phyloP scores from a whole-genome alignment of 2,797 vertebrate genomes.

The Hypotaenidia okinawae region DNA sequence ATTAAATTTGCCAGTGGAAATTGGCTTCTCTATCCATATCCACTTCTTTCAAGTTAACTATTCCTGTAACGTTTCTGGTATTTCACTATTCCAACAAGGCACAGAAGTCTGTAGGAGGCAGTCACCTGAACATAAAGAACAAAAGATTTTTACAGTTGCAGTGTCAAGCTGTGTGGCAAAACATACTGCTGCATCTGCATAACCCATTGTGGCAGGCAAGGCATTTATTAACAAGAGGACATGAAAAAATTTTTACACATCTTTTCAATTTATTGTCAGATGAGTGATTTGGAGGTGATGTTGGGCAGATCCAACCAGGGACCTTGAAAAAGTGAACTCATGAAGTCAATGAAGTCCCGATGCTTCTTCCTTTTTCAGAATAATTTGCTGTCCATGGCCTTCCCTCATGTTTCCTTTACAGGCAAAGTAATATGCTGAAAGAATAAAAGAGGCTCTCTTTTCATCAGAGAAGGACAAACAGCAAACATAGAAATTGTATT shows the following conservation, averaged over 20 bases:
- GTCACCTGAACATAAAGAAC: background rate
- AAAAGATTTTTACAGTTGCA: background rate
- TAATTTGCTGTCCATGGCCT: background rate
- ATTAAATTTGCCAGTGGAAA: constrained; percentile 42
- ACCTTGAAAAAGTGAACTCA: background rate
- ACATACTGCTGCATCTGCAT: background rate
- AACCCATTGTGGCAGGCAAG: background rate
- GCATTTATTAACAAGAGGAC: background rate
- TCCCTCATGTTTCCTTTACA: background rate
- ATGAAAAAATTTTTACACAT: background rate
- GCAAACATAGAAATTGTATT: background rate
- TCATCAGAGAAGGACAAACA: background rate
- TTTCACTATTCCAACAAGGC: background rate
- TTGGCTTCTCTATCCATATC: constrained; percentile 31
- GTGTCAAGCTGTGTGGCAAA: background rate
- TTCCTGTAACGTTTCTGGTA: background rate
- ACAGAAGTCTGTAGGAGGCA: background rate
- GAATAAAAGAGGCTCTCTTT: background rate
- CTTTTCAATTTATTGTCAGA: background rate
- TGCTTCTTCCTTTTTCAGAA: accelerated
- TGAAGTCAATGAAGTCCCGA: background rate
- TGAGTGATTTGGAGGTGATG: background rate
- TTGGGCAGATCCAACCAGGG: background rate
- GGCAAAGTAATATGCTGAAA: background rate
- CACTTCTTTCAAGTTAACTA: background rate